These are phyloP conservation scores for Gryllus bimaculatus DNA, from an alignment of 1,140 invertebrate species.

Conservation along the genomic window DNA sequence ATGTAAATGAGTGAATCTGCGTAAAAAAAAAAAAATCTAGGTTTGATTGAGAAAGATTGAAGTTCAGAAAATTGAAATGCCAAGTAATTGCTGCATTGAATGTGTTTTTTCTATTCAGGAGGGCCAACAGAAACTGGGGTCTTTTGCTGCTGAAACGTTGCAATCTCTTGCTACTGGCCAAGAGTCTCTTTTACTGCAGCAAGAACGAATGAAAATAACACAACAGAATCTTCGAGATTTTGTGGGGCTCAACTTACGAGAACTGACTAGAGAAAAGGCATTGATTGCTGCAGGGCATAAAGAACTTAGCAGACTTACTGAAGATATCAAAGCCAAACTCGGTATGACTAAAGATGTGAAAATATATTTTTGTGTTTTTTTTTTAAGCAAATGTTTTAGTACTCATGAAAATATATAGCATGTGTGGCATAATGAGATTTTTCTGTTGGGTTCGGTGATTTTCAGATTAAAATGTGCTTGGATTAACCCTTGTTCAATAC, in stretches of 20 bases:
- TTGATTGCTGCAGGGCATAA: slow-evolving; percentile 47
- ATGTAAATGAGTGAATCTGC: no score
- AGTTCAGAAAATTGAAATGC: no score
- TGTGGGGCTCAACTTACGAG: slow-evolving; percentile 44
- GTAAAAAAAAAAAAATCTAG: no score
- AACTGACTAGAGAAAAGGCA: slow-evolving; percentile 48
- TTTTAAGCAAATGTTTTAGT: not conserved
- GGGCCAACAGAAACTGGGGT: slow-evolving; percentile 44
- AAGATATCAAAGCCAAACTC: slow-evolving; percentile 45
- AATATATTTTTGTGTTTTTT: slow-evolving; percentile 7
- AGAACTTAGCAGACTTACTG: slow-evolving; percentile 44
- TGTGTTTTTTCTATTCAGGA: slow-evolving; percentile 30
- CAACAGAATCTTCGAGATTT: slow-evolving; percentile 38
- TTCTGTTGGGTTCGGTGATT: no score
- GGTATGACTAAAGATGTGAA: slow-evolving; percentile 31
- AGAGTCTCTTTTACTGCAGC: slow-evolving; percentile 41
- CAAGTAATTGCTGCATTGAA: no score
- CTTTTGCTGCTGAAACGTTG: slow-evolving; percentile 41
- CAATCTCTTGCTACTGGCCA: slow-evolving; percentile 41
- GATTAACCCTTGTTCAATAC: no score
- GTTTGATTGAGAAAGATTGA: no score
- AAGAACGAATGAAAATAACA: slow-evolving; percentile 41
- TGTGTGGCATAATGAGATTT: no score
- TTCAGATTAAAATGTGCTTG: no score
- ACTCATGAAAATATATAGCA: no score